Conservation (phyloP, 2,888 invertebrate species). For the Zelleria hepariella region DNA sequence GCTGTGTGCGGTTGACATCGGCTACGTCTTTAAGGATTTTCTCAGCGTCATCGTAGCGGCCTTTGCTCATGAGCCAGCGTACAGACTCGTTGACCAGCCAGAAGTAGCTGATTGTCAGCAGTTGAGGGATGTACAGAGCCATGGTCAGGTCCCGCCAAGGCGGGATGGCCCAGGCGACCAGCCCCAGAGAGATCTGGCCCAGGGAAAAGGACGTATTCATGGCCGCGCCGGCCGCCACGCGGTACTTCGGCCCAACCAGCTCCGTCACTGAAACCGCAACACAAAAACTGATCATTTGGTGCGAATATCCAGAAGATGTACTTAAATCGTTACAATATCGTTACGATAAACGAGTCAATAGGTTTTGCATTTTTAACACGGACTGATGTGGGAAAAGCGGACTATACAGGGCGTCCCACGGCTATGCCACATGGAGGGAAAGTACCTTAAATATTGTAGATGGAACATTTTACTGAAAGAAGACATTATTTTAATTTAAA, state of each 20-base stretch:
- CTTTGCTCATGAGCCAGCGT: conserved; percentile 81
- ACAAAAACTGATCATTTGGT: not conserved
- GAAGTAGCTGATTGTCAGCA: conserved; percentile 77
- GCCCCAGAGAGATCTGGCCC: conserved; percentile 79
- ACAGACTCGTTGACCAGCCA: conserved; percentile 78
- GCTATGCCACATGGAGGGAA: too few relatives aligned
- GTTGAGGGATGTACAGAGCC: conserved; percentile 78
- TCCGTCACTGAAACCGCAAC: conserved; percentile 47
- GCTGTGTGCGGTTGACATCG: conserved; percentile 68
- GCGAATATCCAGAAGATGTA: not conserved
- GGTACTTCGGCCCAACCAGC: conserved; percentile 53
- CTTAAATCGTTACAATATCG: not conserved
- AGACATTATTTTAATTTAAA: too few relatives aligned
- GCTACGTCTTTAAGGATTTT: conserved; percentile 74
- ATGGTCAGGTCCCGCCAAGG: conserved; percentile 81
- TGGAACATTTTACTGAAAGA: too few relatives aligned
- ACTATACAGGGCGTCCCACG: too few relatives aligned
- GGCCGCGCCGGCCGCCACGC: conserved; percentile 56
- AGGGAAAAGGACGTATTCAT: conserved; percentile 71
- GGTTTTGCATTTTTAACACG: not conserved
- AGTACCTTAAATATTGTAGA: too few relatives aligned
- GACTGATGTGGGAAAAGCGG: too few relatives aligned
- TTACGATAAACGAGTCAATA: not conserved
- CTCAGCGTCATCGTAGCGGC: conserved; percentile 74
- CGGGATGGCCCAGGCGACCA: conserved; percentile 76